Evolutionary conservation across 2,888 invertebrate genomes (phyloP).

Genomic region (Rhagonycha fulva): DNA sequence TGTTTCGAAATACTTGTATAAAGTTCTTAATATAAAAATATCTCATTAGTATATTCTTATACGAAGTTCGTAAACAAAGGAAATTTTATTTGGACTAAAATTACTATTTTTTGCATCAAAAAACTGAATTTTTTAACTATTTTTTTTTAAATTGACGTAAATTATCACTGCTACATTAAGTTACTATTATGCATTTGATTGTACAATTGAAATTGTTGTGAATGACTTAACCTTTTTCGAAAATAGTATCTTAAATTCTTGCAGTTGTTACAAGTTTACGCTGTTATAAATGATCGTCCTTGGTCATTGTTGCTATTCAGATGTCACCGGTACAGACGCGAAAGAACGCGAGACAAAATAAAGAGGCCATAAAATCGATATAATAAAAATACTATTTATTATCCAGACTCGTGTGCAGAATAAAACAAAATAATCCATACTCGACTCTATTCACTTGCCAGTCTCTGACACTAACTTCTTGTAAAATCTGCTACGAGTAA

Average conservation of each 20-base stretch:
- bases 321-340: slow-evolving; percentile 45
- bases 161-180: neutral
- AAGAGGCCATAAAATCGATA: slow-evolving; percentile 50
- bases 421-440: slow-evolving; percentile 40
- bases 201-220: slow-evolving; percentile 5
- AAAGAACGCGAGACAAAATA: slow-evolving; percentile 47
- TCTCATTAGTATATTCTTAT: too few species aligned
- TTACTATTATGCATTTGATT: neutral
- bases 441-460: slow-evolving; percentile 14
- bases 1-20: too few species aligned
- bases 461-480: slow-evolving; percentile 14
- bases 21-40: too few species aligned
- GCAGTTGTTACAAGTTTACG: slow-evolving; percentile 24
- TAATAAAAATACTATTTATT: slow-evolving; percentile 51
- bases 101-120: too few species aligned
- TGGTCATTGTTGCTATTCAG: slow-evolving; percentile 51
- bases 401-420: slow-evolving; percentile 44
- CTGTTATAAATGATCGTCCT: slow-evolving; percentile 45
- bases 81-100: too few species aligned
- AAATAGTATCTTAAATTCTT: slow-evolving; percentile 26
- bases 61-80: too few species aligned
- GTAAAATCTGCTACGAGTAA: neutral
- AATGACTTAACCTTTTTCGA: slow-evolving; percentile 14
- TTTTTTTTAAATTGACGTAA: too few species aligned
- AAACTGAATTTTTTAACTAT: too few species aligned